Percentiles rank a stretch among this genome's conserved stretches.
Evolutionary conservation across 1,140 invertebrate genomes (phyloP).

Genomic region (Pomacea maculata): DNA sequence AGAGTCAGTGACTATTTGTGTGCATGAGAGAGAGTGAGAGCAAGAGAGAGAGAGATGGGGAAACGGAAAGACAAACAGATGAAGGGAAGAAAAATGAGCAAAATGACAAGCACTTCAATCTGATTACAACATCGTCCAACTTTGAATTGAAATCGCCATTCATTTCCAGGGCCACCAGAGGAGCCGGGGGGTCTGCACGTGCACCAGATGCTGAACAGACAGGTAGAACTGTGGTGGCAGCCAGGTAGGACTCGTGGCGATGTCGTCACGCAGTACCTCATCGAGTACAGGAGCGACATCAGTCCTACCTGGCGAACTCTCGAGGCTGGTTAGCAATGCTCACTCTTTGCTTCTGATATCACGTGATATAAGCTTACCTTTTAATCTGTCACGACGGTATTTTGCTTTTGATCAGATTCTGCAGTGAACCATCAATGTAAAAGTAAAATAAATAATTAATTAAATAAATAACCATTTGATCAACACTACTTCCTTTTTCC

Average conservation of each 20-base stretch:
- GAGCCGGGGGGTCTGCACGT: slow-evolving; percentile 63
- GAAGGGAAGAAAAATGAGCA: background rate
- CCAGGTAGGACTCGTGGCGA: slow-evolving; percentile 39
- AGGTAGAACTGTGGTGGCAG: slow-evolving; percentile 80
- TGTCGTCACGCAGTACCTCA: slow-evolving; percentile 70
- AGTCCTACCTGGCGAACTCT: slow-evolving; percentile 85
- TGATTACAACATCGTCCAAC: background rate
- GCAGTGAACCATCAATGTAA: too few relatives aligned
- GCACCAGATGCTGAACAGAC: slow-evolving; percentile 63
- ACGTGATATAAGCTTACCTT: too few relatives aligned
- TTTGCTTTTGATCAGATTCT: too few relatives aligned
- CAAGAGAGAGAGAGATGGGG: background rate
- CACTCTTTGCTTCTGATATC: background rate
- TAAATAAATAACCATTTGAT: too few relatives aligned
- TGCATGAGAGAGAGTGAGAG: too few relatives aligned
- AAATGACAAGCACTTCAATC: background rate
- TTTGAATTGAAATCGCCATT: background rate
- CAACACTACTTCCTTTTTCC: too few relatives aligned
- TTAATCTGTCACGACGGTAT: too few relatives aligned
- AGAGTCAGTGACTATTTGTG: too few relatives aligned
- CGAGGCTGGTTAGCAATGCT: slow-evolving; percentile 69
- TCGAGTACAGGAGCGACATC: slow-evolving; percentile 86
- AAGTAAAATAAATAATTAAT: background rate
- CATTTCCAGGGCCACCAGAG: slow-evolving; percentile 60
- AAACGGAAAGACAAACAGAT: background rate